Evolutionary conservation across 2,888 invertebrate genomes (phyloP).

Genomic region (Tortrix viridana): DNA sequence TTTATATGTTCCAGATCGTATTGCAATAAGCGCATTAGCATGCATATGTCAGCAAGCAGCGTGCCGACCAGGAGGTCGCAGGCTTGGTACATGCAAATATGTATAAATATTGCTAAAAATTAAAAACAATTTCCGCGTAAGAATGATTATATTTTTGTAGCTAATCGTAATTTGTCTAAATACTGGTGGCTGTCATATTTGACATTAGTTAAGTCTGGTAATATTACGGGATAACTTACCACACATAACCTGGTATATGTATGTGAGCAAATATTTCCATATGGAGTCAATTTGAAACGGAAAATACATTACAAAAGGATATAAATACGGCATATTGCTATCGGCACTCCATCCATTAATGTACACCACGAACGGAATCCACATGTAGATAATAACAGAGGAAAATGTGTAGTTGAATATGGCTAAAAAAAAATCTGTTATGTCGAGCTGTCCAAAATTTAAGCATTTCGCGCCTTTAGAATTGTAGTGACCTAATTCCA

Average conservation of each 20-base stretch:
- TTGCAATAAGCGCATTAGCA: conserved; percentile 42
- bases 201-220: not conserved
- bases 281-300: conserved; percentile 21
- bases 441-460: not conserved
- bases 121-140: no score
- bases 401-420: not conserved
- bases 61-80: conserved; percentile 43
- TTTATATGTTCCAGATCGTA: conserved; percentile 42
- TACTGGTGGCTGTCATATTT: no score
- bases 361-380: not conserved
- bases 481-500: no score
- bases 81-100: conserved; percentile 42
- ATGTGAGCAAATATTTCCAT: conserved; percentile 16
- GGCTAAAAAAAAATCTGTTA: not conserved
- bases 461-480: no score
- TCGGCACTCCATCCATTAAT: not conserved
- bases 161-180: no score
- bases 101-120: conserved; percentile 34
- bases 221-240: conserved; percentile 7
- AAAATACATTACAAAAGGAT: conserved; percentile 6
- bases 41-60: conserved; percentile 40
- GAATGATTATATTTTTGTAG: no score
- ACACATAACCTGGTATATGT: not conserved
- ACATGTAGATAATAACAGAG: not conserved
- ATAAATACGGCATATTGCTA: conserved; percentile 1